phyloP scores from a whole-genome alignment of 2,113 vertebrate genomes.

The Rissa tridactyla region DNA sequence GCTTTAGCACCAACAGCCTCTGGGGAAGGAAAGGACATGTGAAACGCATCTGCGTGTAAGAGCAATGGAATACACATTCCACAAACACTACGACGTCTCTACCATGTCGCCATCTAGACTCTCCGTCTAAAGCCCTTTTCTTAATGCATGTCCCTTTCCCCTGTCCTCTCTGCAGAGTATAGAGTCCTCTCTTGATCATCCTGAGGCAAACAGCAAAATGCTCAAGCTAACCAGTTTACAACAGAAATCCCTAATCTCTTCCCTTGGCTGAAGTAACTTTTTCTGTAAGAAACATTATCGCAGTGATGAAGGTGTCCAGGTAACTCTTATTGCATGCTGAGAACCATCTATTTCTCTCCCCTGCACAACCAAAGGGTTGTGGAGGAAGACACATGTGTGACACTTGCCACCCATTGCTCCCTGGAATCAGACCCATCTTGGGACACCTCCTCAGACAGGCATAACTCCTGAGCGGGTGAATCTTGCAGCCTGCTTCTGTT shows the following conservation, averaged over 20 bases:
- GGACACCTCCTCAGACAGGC: background rate
- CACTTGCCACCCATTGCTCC: background rate
- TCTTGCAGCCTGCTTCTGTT: background rate
- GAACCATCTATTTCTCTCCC: background rate
- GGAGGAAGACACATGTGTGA: background rate
- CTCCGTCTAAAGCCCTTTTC: background rate
- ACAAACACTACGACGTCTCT: background rate
- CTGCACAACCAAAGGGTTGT: background rate
- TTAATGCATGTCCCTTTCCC: background rate
- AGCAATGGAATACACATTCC: background rate
- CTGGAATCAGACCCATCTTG: background rate
- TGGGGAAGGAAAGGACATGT: background rate
- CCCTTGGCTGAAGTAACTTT: background rate
- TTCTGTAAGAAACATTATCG: background rate
- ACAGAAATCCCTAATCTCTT: background rate
- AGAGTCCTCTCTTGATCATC: background rate
- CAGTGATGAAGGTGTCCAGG: background rate
- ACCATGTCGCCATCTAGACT: background rate
- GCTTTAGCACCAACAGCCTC: background rate
- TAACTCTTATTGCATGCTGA: background rate
- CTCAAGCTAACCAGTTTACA: background rate
- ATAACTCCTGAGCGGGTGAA: background rate
- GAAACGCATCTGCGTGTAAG: background rate
- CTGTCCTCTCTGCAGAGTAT: background rate
- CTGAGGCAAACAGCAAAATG: background rate